Evolutionary conservation across 2,797 vertebrate genomes (phyloP), one percentile per base, ranked within the genome.

Genomic region (Malurus leucopterus): DNA sequence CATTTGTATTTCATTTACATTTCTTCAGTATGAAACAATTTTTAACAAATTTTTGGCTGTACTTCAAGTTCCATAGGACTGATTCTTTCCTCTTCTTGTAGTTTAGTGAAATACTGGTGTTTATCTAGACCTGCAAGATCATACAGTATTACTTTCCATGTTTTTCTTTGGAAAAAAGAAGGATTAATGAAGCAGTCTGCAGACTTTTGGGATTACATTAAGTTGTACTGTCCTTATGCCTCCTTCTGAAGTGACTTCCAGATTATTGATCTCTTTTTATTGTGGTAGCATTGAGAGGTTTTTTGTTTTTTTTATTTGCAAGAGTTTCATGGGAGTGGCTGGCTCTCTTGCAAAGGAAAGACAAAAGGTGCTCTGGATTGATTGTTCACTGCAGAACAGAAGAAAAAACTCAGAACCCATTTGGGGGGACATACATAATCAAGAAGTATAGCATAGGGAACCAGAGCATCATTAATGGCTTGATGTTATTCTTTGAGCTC

Each of bases 391-490:
- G 38, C 32, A 74, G 62, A 83, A 68, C 1, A 3, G 43, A 68
- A 32, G 19, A 41, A 78, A 32, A 75, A 70, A 23, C 16, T 24
- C 5, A 50, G 41, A 50, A 26, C 7, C 12, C 3, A 0, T 17
- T 23, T 50, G 43, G 57, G 15, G 24, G 5, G 9, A 36, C 0
- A 2, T 59, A n/a, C 0, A 2, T 40, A 30, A 7, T 46, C 22
- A 71, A 21, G 15, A 62, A 34, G 8, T 41, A 5, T 15, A 55
- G 32, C 6, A 9, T 67, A 29, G 3, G 0, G 10, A 49, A 24
- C 81, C 41, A 30, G n/a, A 36, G 12, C 43, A 40, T 57, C 19
- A 2, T 26, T 65, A 51, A 58, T 9, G 9, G 7, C 59, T 78
- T 63, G 41, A 24, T 88, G 38, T 65, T 72, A 9, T n/a, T 78